These are phyloP conservation scores for Pristiophorus japonicus DNA, from an alignment of 2,113 vertebrate genomes.

Conservation along the genomic window DNA sequence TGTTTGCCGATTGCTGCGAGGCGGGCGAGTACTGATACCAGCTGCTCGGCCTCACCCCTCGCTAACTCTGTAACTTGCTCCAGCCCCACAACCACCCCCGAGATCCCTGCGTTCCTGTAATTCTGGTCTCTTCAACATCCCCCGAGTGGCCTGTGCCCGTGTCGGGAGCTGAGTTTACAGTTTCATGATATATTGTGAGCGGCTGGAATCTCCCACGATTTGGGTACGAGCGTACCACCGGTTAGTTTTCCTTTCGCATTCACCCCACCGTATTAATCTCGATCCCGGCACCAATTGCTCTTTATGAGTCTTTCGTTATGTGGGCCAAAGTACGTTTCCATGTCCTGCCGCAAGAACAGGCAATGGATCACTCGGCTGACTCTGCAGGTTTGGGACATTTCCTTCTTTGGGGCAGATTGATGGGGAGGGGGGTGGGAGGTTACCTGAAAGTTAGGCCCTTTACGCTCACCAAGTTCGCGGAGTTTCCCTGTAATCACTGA, in stretches of 20 bases:
- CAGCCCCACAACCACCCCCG: too few species aligned
- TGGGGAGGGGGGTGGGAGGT: too few species aligned
- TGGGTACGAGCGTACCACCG: not conserved
- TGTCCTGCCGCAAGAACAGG: not conserved
- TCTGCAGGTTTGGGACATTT: not conserved
- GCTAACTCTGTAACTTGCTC: too few species aligned
- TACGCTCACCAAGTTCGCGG: not conserved
- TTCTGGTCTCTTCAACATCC: too few species aligned
- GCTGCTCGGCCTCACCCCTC: too few species aligned
- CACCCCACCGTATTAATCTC: not conserved
- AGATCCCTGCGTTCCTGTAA: too few species aligned
- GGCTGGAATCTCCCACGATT: too few species aligned
- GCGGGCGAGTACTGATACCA: not conserved
- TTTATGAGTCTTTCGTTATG: not conserved
- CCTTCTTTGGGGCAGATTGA: not conserved
- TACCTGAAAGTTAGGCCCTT: not conserved
- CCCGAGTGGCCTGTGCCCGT: not conserved
- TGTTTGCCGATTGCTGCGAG: not conserved
- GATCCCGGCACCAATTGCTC: not conserved
- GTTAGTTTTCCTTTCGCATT: not conserved
- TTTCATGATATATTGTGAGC: too few species aligned
- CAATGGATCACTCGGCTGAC: not conserved
- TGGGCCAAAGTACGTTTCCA: not conserved
- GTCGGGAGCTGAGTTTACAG: not conserved
- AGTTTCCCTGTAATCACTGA: not conserved